These are phyloP conservation scores for Schlechtendalia chinensis DNA, from an alignment of 1,140 invertebrate species.

Conservation along the genomic window DNA sequence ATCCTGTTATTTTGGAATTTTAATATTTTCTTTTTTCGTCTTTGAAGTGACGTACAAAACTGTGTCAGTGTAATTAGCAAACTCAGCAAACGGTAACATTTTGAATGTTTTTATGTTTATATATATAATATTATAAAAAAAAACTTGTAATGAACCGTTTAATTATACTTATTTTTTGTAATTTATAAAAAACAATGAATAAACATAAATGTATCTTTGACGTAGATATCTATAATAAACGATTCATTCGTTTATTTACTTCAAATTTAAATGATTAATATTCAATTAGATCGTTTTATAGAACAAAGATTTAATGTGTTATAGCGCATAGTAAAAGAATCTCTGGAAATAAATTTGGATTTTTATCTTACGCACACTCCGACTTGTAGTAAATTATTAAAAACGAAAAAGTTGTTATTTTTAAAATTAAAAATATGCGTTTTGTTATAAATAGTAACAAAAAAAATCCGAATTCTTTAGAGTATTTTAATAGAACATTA, in stretches of 20 bases:
- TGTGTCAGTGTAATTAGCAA: constrained; percentile 14
- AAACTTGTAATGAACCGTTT: constrained; percentile 4
- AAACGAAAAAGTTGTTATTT: too few species aligned
- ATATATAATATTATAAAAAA: not conserved
- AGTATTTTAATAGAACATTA: too few species aligned
- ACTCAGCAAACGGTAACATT: not conserved
- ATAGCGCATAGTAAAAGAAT: not conserved
- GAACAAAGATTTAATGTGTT: not conserved
- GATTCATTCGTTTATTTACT: not conserved
- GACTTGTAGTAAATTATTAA: too few species aligned
- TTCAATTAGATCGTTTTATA: too few species aligned
- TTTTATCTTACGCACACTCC: too few species aligned
- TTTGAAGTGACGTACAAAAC: constrained; percentile 8
- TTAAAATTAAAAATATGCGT: too few species aligned
- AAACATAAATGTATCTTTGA: too few species aligned
- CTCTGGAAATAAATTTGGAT: not conserved
- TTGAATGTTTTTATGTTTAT: not conserved
- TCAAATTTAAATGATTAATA: too few species aligned
- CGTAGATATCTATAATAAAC: not conserved
- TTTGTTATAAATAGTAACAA: too few species aligned
- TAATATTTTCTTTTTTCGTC: not conserved
- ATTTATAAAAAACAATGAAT: too few species aligned
- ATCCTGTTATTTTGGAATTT: not conserved
- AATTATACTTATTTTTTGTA: too few species aligned
- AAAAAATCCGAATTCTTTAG: too few species aligned